Evolutionary conservation across 2,797 vertebrate genomes (phyloP), one percentile per base, ranked within the genome.

Genomic region (Brotula barbata): DNA sequence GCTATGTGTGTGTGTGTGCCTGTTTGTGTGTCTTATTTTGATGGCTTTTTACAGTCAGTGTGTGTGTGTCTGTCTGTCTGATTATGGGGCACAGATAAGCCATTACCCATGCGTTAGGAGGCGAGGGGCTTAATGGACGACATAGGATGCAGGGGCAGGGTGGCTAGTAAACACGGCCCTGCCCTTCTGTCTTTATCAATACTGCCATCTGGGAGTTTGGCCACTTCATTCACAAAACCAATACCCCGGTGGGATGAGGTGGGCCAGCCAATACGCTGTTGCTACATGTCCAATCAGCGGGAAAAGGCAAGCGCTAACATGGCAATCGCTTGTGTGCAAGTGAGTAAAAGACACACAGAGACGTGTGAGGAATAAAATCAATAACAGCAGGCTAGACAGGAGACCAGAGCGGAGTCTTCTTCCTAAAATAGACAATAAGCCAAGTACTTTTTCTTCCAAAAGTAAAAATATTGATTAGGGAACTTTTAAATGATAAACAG

Each of bases 221-320:
- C 80, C 88, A 84, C 83, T 90, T 89, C 80, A 88, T 87, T 88
- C 82, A 89, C 81, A 85, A 89, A 88, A 79, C 88, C 83, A 82
- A 91, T 91, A 88, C 77, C 68, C 66, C 60, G 9, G 81, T 88
- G 82, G 81, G 75, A 89, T 87, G 82, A 87, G 75, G 71, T 56
- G 17, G 44, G 48, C 23, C 44, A 14, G 25, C n/a, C 17, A 20
- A 40, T 34, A 71, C 23, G 6, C 52, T 44, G 67, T 6, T 56
- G 71, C 23, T 64, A 61, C 42, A 39, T 64, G 71, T 71, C 75
- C 78, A 85, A 84, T 86, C 68, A 83, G 25, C 28, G 3, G 39
- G 58, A 67, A 58, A 57, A 64, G 42, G 60, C 45, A 14, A 45
- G 36, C 9, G 61, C 43, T 51, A 53, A 73, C 67, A 65, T 47